Conservation (phyloP, 2,797 vertebrate genomes). For the Prunella strophiata region DNA sequence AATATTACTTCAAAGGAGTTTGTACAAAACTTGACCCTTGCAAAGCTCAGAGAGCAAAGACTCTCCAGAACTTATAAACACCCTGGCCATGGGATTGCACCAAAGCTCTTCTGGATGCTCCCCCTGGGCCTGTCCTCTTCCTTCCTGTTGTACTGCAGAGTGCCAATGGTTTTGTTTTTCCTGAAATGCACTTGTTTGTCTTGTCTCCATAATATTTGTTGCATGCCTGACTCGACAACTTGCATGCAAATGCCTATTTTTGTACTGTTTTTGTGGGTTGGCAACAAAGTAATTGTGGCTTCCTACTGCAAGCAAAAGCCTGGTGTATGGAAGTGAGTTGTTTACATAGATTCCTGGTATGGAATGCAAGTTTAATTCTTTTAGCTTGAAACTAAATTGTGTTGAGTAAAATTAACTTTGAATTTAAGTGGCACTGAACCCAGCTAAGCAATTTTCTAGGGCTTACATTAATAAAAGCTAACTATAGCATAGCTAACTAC, state of each 20-base stretch:
- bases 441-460: background rate
- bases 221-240: background rate
- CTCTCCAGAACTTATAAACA: background rate
- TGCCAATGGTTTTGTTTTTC: background rate
- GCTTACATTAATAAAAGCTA: background rate
- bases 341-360: slow-evolving; percentile 32
- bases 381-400: background rate
- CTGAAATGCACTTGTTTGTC: slow-evolving; percentile 42
- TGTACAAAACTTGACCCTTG: background rate
- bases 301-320: slow-evolving; percentile 1
- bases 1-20: background rate
- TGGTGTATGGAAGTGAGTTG: background rate
- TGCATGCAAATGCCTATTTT: slow-evolving; percentile 28
- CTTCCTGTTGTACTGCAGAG: background rate
- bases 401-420: background rate
- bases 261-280: slow-evolving; percentile 37
- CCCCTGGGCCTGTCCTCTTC: background rate
- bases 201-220: slow-evolving; percentile 18
- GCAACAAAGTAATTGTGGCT: background rate
- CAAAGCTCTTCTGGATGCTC: background rate
- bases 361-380: slow-evolving; percentile 28
- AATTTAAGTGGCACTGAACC: background rate
- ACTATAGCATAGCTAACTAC: background rate
- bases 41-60: background rate
- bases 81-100: background rate